Base-by-base conservation (phyloP, 2,888 invertebrate species). In the Troglohyphantes excavatus region DNA sequence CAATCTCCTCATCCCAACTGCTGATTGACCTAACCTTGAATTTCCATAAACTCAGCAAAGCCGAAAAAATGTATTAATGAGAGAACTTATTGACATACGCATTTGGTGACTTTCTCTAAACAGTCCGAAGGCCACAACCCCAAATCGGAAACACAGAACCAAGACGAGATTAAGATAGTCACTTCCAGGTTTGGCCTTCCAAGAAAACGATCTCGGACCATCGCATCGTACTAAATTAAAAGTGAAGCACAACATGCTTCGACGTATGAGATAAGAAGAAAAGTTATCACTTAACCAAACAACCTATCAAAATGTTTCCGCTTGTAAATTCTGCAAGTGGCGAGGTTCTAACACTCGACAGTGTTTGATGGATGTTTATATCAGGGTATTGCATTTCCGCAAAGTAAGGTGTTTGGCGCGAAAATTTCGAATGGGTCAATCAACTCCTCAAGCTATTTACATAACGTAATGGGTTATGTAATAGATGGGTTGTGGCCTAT, bases 401-500 rank as follows among this genome's bases (percentile, higher is more conserved):
- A 7, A 29, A 75, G 19, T 29, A 75, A 59, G 26, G 46, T 29
- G 27, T 29, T 53, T 21, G 11, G n/a, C 5, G 19, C 9, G 29
- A 2, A 46, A 75, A 46, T n/a, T 27, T 75, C 46, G 2, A 59
- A 59, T 59, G 11, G 29, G 75, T 75, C 75, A 75, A 6, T 75
- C 75, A 75, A 21, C 59, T 75, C 59, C 1, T n/a, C 26, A 73
- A n/a, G 43, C 46, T 5, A 27, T 75, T 75, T 75, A n/a, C 29
- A 59, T 59, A 27, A 21, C 59, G 61, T 75, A 59, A 75, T 29
- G 11, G 29, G 27, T 75, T 75, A 75, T 59, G 59, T n/a, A 75
- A 75, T 33, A 19, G 53, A 27, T 27, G 13, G 13, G 46, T 0
- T 43, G 5, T 7, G 46, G 39, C 43, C 26, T 72, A 43, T 9